phyloP scores from a whole-genome alignment of 2,888 invertebrate genomes.

The Priocnemis perturbator region DNA sequence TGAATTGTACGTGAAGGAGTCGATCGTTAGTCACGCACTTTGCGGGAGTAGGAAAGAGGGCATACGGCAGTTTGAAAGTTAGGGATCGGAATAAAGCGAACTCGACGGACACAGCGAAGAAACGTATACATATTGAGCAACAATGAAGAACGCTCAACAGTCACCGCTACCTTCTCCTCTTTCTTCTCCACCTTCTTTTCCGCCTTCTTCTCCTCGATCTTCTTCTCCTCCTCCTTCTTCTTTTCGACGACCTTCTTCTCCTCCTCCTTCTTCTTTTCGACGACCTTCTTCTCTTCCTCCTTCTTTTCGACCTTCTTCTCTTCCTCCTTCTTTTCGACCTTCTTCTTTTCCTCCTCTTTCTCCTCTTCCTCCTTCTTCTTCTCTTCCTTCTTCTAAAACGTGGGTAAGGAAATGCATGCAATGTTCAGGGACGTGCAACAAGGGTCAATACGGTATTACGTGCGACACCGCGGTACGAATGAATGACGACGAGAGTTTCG shows the following conservation, averaged over 20 bases:
- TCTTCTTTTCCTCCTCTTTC: constrained; percentile 63
- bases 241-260: constrained; percentile 60
- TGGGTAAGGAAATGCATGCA: constrained; percentile 58
- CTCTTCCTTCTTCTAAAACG: constrained; percentile 71
- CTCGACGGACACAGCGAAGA: too few species aligned
- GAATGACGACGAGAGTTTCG: not conserved
- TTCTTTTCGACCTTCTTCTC: constrained; percentile 47
- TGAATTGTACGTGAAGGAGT: too few species aligned
- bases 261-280: constrained; percentile 65
- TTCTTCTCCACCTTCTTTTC: not conserved
- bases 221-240: constrained; percentile 57
- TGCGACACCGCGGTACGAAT: not conserved
- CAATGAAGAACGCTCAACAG: too few species aligned
- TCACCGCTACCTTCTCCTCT: too few species aligned
- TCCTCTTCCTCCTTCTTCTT: constrained; percentile 71
- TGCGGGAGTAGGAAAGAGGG: too few species aligned
- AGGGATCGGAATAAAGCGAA: too few species aligned
- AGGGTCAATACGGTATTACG: not conserved
- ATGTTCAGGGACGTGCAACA: constrained; percentile 26
- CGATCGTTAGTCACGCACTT: too few species aligned
- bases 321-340: constrained; percentile 71
- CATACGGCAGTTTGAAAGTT: too few species aligned
- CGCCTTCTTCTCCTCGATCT: constrained; percentile 65
- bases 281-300: constrained; percentile 65
- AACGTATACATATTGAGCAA: too few species aligned